Evolutionary conservation across 2,888 invertebrate species (phyloP), one percentile per base, ranked within the genome.

Genomic region (Scaptomyza flava): DNA sequence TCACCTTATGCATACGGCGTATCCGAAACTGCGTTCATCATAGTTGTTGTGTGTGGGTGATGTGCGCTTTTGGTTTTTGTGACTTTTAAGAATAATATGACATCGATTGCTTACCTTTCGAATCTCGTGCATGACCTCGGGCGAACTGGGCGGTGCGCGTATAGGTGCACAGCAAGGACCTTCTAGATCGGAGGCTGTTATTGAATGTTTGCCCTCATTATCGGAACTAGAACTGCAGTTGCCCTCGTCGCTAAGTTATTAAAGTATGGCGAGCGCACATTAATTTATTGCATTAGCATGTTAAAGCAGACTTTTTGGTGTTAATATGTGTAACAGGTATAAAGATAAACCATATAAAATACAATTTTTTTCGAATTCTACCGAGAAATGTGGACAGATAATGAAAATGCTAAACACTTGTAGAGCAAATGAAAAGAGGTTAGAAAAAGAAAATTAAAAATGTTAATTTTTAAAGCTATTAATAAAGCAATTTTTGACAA

Each of bases 151-250:
- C 61, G 96, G 96, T 14, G 94, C 95, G 20, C 92, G 91, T 70
- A 93, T 90, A 65, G 93, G 88, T 45, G 91, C 91, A 77, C 92
- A 92, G 64, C 91, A 92, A 27, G 91, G 90, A 33, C 92, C 91
- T 74, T 92, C 92, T 11, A 91, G 79, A 70, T 91, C 92, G 45
- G 90, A 90, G 45, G 87, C 81, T 12, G 78, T 77, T 76, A 91
- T 84, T 14, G 90, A 91, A 31, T 91, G 89, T 77, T 93, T 92
- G 47, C 92, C 91, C 60, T 93, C 94, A 77, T 95, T 95, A 72
- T 95, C 95, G 6, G 95, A 94, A 89, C 95, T 95, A 68, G 94
- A 95, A 43, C 95, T 95, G 6, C 95, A 95, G 80, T 96, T 96
- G 6, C 96, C 96, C 92, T 96, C 96, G 82, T 96, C 96, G 91